Evolutionary conservation across 1,140 invertebrate genomes (phyloP).

Genomic region (Dendrolimus kikuchii): DNA sequence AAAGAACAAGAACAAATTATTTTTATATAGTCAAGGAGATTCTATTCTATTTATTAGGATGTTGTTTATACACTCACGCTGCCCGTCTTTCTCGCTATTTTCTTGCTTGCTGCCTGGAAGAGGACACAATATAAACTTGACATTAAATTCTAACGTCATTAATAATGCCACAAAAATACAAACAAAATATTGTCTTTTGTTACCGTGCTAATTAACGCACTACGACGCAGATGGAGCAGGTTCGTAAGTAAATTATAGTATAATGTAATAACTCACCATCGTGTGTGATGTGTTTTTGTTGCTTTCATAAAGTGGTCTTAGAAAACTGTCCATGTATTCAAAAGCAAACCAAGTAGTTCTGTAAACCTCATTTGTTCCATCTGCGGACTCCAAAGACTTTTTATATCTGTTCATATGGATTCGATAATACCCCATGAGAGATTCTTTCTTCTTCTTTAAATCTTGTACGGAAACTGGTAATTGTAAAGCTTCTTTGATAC

Average conservation of each 20-base stretch:
- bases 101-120: too few species aligned
- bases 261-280: neutral
- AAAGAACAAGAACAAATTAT: too few species aligned
- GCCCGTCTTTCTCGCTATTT: too few species aligned
- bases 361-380: neutral
- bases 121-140: neutral
- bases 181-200: too few species aligned
- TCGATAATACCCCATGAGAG: neutral
- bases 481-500: too few species aligned
- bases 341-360: neutral
- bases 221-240: too few species aligned
- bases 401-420: neutral
- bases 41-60: too few species aligned
- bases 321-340: slow-evolving; percentile 1
- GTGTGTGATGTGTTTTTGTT: neutral
- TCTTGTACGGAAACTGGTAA: too few species aligned
- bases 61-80: too few species aligned
- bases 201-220: too few species aligned
- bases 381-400: neutral
- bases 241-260: neutral
- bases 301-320: neutral
- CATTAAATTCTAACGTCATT: neutral
- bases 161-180: too few species aligned
- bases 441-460: slow-evolving; percentile 1
- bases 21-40: too few species aligned